Base-by-base conservation (phyloP, 1,140 invertebrate genomes). In the Bathynomus jamesi region DNA sequence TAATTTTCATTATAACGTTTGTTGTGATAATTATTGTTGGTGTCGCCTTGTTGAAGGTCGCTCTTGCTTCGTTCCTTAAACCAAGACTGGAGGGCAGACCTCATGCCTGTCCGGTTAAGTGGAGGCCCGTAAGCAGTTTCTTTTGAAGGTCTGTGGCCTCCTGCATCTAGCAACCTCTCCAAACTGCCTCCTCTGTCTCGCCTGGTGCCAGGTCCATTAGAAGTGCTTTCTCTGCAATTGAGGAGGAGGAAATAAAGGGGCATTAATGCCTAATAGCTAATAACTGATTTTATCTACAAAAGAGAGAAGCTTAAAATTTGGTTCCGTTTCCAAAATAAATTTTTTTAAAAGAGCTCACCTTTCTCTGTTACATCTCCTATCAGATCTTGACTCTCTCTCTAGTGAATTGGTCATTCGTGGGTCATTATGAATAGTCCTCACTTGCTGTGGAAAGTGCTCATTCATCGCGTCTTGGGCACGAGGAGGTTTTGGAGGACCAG, bases 401-500 rank as follows among this genome's bases (percentile, higher is more conserved):
- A 64, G 46, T 40, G 61, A 27, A 28, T 64, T 40, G 17, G 28
- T 31, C 17, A 24, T 40, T 17, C 69, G 31, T 28, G 31, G 2
- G 65, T 28, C 21, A 28, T 64, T 27, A 46, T 29, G 24, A 25
- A 4, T 28, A 7, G 2, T 32, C 24, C 31, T 4, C 31, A 30
- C 24, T 63, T 70, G 61, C n/a, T 70, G 30, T 40, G 40, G 10
- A 64, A 63, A 25, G n/a, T 28, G 27, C 21, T 32, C 7, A 17
- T 31, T 29, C 13, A 17, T 53, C 40, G 21, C 40, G 21, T 70
- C 69, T 31, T 60, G 32, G 8, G 69, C 31, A 13, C 69, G 21
- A 27, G 69, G 69, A 2, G 69, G 69, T 61, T 70, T 70, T 28
- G 69, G 69, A 31, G 69, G 69, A 0, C 69, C 69, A 17, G 46